Percentiles rank a stretch among this genome's conserved stretches.
phyloP scores from a whole-genome alignment of 2,797 vertebrate species.

The Acrocephalus scirpaceus region DNA sequence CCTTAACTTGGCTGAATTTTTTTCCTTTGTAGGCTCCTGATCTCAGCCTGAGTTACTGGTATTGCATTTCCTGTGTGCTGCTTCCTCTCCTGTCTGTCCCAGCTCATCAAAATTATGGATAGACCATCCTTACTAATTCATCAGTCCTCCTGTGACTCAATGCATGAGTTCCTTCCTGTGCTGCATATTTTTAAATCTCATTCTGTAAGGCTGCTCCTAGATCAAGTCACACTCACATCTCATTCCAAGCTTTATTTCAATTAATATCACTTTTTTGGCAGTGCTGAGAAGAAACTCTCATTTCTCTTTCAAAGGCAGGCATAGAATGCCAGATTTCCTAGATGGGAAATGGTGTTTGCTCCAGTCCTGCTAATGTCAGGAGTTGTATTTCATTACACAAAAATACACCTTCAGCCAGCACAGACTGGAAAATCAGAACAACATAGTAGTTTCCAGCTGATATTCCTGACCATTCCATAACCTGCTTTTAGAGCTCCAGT shows the following conservation, averaged over 20 bases:
- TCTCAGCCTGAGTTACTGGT: neutral
- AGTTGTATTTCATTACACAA: neutral
- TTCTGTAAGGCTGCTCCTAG: neutral
- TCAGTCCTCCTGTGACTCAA: slow-evolving; percentile 11
- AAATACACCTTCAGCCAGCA: neutral
- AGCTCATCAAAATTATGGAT: slow-evolving; percentile 5
- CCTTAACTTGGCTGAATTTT: neutral
- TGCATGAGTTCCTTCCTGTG: neutral
- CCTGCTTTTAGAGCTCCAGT: neutral
- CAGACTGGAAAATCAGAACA: neutral
- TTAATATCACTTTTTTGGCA: neutral
- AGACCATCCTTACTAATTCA: slow-evolving; percentile 29
- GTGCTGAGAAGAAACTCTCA: neutral
- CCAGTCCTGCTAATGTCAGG: neutral
- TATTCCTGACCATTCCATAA: neutral
- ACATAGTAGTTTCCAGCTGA: neutral
- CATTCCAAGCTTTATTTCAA: neutral
- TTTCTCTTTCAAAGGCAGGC: neutral
- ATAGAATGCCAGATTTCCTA: neutral
- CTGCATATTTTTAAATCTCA: neutral
- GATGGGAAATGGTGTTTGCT: neutral
- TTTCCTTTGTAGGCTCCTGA: neutral
- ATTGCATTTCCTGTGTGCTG: neutral
- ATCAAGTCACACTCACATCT: neutral
- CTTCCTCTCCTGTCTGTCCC: neutral